Conservation (phyloP, 2,113 vertebrate species). For the Trinectes maculatus region DNA sequence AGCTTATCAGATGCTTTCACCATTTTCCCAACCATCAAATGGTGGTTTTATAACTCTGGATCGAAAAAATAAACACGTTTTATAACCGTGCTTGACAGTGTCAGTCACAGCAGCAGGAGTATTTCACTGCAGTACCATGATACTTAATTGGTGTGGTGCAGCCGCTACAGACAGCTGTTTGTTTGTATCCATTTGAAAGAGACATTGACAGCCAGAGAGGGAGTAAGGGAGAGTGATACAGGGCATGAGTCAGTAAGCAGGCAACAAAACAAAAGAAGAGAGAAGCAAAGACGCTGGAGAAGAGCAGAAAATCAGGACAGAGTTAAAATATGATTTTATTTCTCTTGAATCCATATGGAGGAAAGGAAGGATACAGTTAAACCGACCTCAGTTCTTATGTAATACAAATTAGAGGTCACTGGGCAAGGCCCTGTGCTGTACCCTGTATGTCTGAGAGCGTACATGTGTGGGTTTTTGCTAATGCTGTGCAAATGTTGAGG, state of each 20-base stretch:
- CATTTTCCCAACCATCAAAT: not conserved
- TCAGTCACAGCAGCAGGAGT: constrained; percentile 42
- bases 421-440: constrained; percentile 47
- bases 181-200: constrained; percentile 25
- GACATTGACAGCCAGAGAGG: constrained; percentile 10
- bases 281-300: constrained; percentile 11
- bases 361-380: constrained; percentile 44
- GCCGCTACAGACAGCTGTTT: constrained; percentile 25
- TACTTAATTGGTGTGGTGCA: constrained; percentile 33
- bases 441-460: constrained; percentile 1
- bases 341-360: constrained; percentile 43
- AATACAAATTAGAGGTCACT: constrained; percentile 57
- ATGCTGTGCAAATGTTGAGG: constrained; percentile 36
- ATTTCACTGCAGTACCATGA: constrained; percentile 43
- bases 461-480: constrained; percentile 4
- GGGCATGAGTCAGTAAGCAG: constrained; percentile 14
- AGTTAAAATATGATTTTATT: not conserved
- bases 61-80: constrained; percentile 19
- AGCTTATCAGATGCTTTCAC: not conserved
- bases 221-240: not conserved
- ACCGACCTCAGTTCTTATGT: constrained; percentile 56
- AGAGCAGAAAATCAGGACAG: not conserved
- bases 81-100: constrained; percentile 22
- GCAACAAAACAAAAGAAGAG: constrained; percentile 9
- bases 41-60: constrained; percentile 10